phyloP scores from a whole-genome alignment of 2,113 vertebrate genomes.

The Potamarius usumacintae region DNA sequence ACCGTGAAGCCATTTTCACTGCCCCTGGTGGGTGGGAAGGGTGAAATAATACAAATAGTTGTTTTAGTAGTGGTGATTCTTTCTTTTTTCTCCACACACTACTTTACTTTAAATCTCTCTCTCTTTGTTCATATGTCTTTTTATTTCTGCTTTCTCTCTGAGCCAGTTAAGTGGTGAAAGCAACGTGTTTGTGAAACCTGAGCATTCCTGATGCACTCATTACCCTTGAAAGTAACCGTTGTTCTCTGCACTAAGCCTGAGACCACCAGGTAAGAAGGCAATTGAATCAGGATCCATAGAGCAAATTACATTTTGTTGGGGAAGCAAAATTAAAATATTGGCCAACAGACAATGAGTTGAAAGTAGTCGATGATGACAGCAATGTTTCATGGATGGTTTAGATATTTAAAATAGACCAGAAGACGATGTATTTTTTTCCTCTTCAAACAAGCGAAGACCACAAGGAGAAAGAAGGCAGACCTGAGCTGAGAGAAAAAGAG shows the following conservation, averaged over 20 bases:
- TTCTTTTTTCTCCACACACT: neutral
- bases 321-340: conserved; percentile 12
- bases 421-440: conserved; percentile 1
- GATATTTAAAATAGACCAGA: conserved; percentile 20
- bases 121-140: conserved; percentile 55
- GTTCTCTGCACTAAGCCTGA: neutral
- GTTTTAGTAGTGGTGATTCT: neutral
- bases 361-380: neutral
- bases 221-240: neutral
- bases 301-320: conserved; percentile 40
- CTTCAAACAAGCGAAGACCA: neutral
- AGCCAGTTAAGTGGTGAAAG: conserved; percentile 15
- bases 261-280: conserved; percentile 12
- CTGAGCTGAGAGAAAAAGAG: neutral
- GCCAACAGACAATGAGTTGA: neutral
- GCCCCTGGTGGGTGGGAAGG: neutral
- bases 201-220: neutral
- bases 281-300: conserved; percentile 37
- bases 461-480: neutral
- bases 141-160: conserved; percentile 46
- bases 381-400: conserved; percentile 7
- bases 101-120: conserved; percentile 39
- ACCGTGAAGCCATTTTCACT: neutral
- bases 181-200: neutral
- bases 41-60: neutral